Evolutionary conservation across 2,797 vertebrate species (phyloP).

Genomic region (Phataginus tricuspis): DNA sequence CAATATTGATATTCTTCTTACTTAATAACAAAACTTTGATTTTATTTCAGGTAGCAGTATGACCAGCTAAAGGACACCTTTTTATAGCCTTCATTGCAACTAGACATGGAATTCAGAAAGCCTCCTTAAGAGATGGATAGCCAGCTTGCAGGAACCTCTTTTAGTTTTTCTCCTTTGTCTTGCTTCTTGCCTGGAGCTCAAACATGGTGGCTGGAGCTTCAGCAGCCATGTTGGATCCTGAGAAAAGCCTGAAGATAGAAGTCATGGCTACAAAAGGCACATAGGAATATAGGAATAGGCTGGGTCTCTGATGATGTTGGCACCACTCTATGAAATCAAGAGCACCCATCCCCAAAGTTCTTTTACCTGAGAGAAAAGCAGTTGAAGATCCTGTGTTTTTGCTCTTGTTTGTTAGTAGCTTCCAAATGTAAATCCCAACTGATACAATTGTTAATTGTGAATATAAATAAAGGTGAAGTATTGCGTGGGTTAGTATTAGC

Average conservation of each 20-base stretch:
- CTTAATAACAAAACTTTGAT: not conserved
- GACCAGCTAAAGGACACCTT: not conserved
- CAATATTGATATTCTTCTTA: not conserved
- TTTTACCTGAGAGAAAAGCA: constrained; percentile 19
- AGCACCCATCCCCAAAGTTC: not conserved
- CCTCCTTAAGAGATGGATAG: not conserved
- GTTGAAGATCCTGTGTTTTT: not conserved
- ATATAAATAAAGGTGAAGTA: not conserved
- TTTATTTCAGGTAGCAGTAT: not conserved
- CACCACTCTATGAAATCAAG: not conserved
- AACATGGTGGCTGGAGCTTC: not conserved
- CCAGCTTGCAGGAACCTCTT: not conserved
- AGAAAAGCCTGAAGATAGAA: not conserved
- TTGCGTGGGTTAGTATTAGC: not conserved
- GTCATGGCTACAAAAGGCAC: not conserved
- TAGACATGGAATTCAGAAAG: not conserved
- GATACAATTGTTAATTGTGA: not conserved
- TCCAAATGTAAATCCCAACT: not conserved
- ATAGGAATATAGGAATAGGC: not conserved
- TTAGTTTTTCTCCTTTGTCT: not conserved
- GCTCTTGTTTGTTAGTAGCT: not conserved
- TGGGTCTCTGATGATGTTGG: not conserved
- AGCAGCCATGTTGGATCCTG: not conserved
- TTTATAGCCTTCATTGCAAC: not conserved
- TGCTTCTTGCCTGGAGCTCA: not conserved